These are phyloP conservation scores for Stomatorhinus walkeri DNA, from an alignment of 2,797 vertebrate species.

Conservation along the genomic window DNA sequence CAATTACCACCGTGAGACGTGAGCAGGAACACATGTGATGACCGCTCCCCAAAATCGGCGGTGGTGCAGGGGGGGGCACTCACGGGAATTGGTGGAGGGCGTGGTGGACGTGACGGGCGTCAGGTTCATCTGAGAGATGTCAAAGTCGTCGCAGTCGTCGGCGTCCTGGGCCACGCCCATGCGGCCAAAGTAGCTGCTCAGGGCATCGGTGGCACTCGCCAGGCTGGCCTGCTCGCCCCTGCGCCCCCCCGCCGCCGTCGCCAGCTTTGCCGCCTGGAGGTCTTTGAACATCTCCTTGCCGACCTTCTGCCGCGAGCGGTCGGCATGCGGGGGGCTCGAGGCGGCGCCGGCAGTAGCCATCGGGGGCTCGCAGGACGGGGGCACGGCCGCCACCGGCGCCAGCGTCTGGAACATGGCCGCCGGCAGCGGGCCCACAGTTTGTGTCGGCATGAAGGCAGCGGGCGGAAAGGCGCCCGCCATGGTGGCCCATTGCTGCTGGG, in stretches of 20 bases:
- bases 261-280: constrained; percentile 93
- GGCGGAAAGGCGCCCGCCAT: constrained; percentile 89
- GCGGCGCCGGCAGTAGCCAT: constrained; percentile 58
- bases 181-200: constrained; percentile 92
- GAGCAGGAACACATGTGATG: constrained; percentile 27
- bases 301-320: constrained; percentile 75
- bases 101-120: constrained; percentile 97
- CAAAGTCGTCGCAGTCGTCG: constrained; percentile 97
- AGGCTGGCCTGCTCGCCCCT: constrained; percentile 80
- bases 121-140: constrained; percentile 98
- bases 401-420: constrained; percentile 95
- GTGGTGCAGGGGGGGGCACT: constrained; percentile 44
- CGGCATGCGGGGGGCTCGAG: constrained; percentile 84
- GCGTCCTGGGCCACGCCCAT: constrained; percentile 92
- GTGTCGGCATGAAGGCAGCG: constrained; percentile 95
- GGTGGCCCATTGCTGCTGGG: constrained; percentile 95
- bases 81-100: constrained; percentile 95
- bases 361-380: constrained; percentile 67
- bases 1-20: constrained; percentile 12
- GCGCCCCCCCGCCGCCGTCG: constrained; percentile 77
- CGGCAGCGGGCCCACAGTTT: constrained; percentile 89
- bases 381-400: constrained; percentile 74
- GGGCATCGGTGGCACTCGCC: constrained; percentile 88
- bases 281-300: constrained; percentile 88
- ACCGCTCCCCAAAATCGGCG: constrained; percentile 25